A percentile compares a stretch with the other conserved stretches of the same genome.
Evolutionary conservation across 30 jellyfish, hydroid and myxozoan species (phyloP).

Genomic region (Hydra vulgaris): DNA sequence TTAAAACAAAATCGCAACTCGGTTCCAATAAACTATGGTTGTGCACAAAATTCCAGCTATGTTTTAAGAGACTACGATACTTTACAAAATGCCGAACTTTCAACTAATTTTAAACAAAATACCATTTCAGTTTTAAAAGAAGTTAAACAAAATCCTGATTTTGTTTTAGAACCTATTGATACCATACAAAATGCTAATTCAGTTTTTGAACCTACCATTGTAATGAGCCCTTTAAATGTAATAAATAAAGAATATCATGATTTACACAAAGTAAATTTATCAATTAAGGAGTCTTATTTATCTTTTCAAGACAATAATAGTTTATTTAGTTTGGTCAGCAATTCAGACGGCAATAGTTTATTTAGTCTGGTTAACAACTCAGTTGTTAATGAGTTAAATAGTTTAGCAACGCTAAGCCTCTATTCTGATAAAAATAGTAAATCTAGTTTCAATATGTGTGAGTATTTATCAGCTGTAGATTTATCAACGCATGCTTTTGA

Average conservation of each 20-base stretch:
- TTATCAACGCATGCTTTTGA: background rate
- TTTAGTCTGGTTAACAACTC: background rate
- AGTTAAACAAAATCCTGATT: too few relatives aligned
- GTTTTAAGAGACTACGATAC: too few relatives aligned
- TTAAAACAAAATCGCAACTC: too few relatives aligned
- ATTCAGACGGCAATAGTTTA: background rate
- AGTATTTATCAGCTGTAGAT: background rate
- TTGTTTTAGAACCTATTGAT: too few relatives aligned
- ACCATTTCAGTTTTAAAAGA: too few relatives aligned
- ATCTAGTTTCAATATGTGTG: background rate
- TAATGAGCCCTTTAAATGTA: background rate
- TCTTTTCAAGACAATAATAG: background rate
- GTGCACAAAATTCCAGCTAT: too few relatives aligned
- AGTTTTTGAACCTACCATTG: background rate
- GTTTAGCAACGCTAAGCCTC: background rate
- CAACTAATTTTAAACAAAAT: too few relatives aligned
- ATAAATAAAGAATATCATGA: background rate
- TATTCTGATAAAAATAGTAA: background rate
- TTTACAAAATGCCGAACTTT: too few relatives aligned
- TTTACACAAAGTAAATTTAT: background rate
- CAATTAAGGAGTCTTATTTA: background rate
- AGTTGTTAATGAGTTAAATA: background rate
- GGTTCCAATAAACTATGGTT: too few relatives aligned
- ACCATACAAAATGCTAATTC: too few relatives aligned
- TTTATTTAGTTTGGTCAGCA: background rate